A percentile compares a stretch with the other conserved stretches of the same genome.
These are phyloP conservation scores for Mixornis gularis DNA, from an alignment of 2,113 vertebrate genomes.

Conservation along the genomic window DNA sequence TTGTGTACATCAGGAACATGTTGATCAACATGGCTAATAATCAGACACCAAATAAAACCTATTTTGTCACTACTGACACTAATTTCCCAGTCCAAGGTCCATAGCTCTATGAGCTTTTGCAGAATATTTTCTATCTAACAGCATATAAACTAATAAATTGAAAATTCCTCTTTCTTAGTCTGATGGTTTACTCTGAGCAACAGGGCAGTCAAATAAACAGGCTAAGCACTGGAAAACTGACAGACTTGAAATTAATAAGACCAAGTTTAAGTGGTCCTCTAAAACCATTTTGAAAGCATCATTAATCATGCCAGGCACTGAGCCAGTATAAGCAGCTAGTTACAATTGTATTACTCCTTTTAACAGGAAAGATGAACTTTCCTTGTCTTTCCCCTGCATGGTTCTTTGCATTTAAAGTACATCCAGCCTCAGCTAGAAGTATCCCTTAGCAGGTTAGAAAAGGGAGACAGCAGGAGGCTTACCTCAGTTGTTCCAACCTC, in stretches of 20 bases:
- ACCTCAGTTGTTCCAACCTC: background rate
- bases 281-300: constrained; percentile 26
- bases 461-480: background rate
- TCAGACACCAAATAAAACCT: background rate
- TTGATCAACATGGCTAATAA: background rate
- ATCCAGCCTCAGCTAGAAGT: background rate
- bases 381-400: background rate
- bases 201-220: background rate
- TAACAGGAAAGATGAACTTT: background rate
- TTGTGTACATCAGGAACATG: background rate
- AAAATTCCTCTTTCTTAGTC: background rate
- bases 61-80: background rate
- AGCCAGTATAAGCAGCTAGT: constrained; percentile 14
- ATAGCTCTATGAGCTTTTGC: background rate
- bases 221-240: background rate
- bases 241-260: background rate
- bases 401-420: background rate
- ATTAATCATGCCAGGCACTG: constrained; percentile 9
- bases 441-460: background rate
- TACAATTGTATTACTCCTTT: background rate
- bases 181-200: background rate
- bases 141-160: background rate
- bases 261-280: constrained; percentile 27
- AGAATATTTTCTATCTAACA: background rate
- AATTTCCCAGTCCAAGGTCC: background rate